A percentile compares a stretch with the other conserved stretches of the same genome.
Evolutionary conservation across 2,797 vertebrate genomes (phyloP).

Genomic region (Delichon dasypus): DNA sequence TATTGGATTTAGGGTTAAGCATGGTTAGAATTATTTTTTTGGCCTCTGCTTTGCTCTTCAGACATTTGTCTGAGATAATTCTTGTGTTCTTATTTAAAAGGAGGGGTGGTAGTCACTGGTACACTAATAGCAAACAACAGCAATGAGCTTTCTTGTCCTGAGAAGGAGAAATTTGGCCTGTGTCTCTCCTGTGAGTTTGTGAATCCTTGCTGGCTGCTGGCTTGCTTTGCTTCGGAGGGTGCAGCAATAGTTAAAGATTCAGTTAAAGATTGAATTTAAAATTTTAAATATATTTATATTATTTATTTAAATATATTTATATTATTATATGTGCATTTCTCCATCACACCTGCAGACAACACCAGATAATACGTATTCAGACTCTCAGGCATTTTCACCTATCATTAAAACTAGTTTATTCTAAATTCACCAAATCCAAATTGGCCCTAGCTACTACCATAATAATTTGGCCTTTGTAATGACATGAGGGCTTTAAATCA

Average conservation of each 20-base stretch:
- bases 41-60: background rate
- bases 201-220: background rate
- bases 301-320: background rate
- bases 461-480: background rate
- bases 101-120: accelerated
- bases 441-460: background rate
- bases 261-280: background rate
- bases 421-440: background rate
- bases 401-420: background rate
- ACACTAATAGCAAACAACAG: background rate
- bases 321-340: background rate
- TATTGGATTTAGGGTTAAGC: background rate
- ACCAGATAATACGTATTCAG: background rate
- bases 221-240: background rate
- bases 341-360: accelerated
- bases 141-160: background rate
- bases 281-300: background rate
- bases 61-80: background rate
- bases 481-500: background rate
- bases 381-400: background rate
- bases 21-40: background rate
- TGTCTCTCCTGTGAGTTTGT: background rate
- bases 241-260: background rate
- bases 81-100: background rate
- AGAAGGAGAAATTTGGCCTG: background rate